These are phyloP conservation scores for Tenebrio molitor DNA, from an alignment of 1,140 invertebrate species.

Conservation along the genomic window DNA sequence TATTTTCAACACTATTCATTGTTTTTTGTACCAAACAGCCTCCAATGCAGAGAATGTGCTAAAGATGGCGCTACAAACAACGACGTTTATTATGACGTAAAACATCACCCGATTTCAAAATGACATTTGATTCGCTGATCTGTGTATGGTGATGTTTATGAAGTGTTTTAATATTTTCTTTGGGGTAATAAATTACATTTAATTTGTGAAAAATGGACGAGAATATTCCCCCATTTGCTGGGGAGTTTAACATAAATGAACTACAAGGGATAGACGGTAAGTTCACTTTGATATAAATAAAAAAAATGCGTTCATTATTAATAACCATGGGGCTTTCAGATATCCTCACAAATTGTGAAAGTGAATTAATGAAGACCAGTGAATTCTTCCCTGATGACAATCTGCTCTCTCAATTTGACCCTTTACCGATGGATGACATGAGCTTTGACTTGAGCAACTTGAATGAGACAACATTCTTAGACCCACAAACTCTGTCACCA, in stretches of 20 bases:
- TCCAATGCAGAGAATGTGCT: no score
- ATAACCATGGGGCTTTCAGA: conserved; percentile 57
- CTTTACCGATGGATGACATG: conserved; percentile 61
- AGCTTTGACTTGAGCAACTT: conserved; percentile 60
- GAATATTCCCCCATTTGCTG: conserved; percentile 58
- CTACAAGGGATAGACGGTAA: conserved; percentile 64
- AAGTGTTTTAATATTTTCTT: conserved; percentile 41
- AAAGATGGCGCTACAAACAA: no score
- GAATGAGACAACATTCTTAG: conserved; percentile 57
- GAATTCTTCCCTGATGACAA: conserved; percentile 62
- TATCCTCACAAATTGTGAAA: conserved; percentile 63
- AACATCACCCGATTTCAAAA: conserved; percentile 61
- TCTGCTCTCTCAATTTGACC: conserved; percentile 61
- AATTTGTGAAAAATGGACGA: conserved; percentile 60
- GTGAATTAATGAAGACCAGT: conserved; percentile 61
- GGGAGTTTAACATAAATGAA: conserved; percentile 63
- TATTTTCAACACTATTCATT: no score
- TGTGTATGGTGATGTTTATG: conserved; percentile 58
- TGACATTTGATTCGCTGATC: conserved; percentile 61
- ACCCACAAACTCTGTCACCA: conserved; percentile 53
- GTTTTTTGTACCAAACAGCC: no score
- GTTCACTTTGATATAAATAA: conserved; percentile 46
- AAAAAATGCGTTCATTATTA: conserved; percentile 30
- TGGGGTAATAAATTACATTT: neutral
- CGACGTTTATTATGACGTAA: conserved; percentile 59